Evolutionary conservation across 2,113 vertebrate species (phyloP), one percentile per base, ranked within the genome.

Genomic region (Marmota monax): DNA sequence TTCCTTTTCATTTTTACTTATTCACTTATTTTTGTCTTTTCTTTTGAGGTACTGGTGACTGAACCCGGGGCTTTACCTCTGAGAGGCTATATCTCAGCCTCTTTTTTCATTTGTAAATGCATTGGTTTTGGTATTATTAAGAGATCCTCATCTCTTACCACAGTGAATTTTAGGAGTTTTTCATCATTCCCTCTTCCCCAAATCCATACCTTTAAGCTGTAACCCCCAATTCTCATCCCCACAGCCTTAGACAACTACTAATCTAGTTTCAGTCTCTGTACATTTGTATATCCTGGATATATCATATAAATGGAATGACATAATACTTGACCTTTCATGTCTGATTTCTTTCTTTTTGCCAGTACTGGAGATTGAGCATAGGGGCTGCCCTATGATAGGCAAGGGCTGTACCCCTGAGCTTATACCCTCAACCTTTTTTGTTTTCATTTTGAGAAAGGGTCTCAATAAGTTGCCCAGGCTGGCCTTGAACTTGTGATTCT

Each of bases 341-440:
- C 85, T 91, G 29, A 13, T 51, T 67, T 88, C 53, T n/a, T 96
- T 88, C 80, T 63, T 76, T 63, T 94, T 22, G 20, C 56, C 56
- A 58, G 29, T 69, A 16, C 65, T 69, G 5, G 65, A 9, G 32
- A 34, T 34, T 69, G 29, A 69, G n/a, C 32, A 14, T 14, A 69
- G 67, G 29, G 67, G 0, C 22, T 61, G 23, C 6, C 58, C 58
- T 9, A 63, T 63, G 61, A 63, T 63, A 63, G 61, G 61, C 56
- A 58, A 58, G 67, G 2, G 34, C 34, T 16, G 32, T 69, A 34
- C 67, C 67, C 17, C 34, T 69, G 34, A n/a, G 67, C 32, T n/a
- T n/a, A 70, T 7, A 70, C 18, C 67, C 34, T 7, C 34, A n/a
- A 32, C 14, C 34, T 34, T 70, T n/a, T 70, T n/a, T 70, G 34